Evolutionary conservation across 1,140 invertebrate genomes (phyloP).

Genomic region (Papilio glaucus): DNA sequence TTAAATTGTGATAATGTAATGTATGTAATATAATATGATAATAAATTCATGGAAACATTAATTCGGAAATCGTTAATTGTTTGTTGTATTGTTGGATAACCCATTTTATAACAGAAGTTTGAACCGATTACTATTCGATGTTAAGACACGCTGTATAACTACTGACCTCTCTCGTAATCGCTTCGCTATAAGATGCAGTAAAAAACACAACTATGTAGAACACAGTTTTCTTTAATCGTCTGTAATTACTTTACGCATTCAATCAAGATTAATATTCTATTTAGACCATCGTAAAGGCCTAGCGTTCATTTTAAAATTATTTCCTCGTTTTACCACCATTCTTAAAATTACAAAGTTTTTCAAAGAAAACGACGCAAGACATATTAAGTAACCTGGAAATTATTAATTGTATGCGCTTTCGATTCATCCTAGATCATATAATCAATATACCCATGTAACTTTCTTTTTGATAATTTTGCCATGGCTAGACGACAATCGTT

Average conservation of each 20-base stretch:
- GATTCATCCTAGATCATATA: neutral
- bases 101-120: no score
- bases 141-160: neutral
- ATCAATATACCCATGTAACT: no score
- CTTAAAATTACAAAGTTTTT: neutral
- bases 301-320: neutral
- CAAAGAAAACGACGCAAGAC: neutral
- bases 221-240: constrained; percentile 6
- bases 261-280: constrained; percentile 14
- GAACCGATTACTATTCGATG: no score
- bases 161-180: neutral
- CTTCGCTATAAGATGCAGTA: constrained; percentile 1
- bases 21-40: no score
- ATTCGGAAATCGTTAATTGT: no score
- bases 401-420: neutral
- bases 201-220: constrained; percentile 4
- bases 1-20: no score
- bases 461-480: no score
- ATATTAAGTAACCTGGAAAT: neutral
- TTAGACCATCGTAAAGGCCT: constrained; percentile 1
- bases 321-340: neutral
- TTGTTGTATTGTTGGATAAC: no score
- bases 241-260: constrained; percentile 11
- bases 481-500: no score
- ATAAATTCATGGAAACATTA: no score